Evolutionary conservation across 2,797 vertebrate genomes (phyloP).

Genomic region (Enteromius argenteus): DNA sequence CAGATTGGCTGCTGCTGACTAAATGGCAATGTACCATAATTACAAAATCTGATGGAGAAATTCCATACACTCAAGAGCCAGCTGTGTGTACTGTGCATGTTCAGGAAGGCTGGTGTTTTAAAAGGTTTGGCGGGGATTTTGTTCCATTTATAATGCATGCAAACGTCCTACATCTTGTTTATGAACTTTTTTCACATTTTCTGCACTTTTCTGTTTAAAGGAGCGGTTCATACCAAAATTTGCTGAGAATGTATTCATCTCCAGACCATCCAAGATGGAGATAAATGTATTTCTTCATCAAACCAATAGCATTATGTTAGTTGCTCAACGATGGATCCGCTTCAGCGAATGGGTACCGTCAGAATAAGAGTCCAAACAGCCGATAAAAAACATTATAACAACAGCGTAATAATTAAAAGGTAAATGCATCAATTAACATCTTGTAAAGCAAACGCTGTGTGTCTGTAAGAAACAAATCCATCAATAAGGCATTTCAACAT

Average conservation of each 20-base stretch:
- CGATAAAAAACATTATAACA: neutral
- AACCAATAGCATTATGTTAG: neutral
- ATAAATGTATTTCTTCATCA: neutral
- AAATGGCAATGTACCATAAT: constrained; percentile 59
- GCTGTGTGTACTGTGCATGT: constrained; percentile 27
- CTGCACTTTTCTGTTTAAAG: neutral
- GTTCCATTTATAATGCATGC: neutral
- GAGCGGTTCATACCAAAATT: neutral
- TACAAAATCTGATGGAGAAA: constrained; percentile 55
- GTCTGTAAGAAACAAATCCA: neutral
- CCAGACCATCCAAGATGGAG: neutral
- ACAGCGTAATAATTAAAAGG: neutral
- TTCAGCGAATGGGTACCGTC: neutral
- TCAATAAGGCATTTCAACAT: neutral
- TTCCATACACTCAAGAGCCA: constrained; percentile 45
- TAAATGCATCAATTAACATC: neutral
- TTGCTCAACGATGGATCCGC: neutral
- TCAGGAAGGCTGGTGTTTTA: neutral
- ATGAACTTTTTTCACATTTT: neutral
- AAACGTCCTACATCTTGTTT: neutral
- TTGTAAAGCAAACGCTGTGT: neutral
- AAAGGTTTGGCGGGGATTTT: constrained; percentile 1
- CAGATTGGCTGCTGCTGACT: constrained; percentile 54
- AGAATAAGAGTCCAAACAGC: neutral
- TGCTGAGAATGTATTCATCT: neutral